These are phyloP conservation scores for Eremophila alpestris DNA, from an alignment of 2,797 vertebrate species.

Conservation along the genomic window DNA sequence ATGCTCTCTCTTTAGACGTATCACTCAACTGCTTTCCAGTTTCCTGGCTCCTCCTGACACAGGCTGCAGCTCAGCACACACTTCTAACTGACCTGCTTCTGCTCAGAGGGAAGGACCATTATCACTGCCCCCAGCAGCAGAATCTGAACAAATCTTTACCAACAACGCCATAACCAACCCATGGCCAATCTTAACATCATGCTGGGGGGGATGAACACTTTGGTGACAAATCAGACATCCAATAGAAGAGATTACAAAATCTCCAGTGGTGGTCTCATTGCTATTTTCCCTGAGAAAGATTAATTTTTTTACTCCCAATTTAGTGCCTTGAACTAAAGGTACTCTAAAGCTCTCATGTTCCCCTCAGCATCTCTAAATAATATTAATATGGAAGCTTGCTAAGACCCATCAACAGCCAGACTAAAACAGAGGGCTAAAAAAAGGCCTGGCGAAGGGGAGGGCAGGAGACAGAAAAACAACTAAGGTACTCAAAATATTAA, in stretches of 20 bases:
- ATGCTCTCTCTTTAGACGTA: background rate
- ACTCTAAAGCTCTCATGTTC: rapidly evolving
- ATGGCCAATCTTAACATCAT: background rate
- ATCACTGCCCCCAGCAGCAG: background rate
- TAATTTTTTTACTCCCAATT: background rate
- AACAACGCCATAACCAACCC: background rate
- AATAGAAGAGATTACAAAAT: background rate
- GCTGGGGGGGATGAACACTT: background rate
- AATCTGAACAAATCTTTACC: background rate
- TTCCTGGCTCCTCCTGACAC: background rate
- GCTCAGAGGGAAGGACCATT: background rate
- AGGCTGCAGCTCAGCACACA: background rate
- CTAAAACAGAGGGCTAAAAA: background rate
- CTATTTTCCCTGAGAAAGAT: background rate
- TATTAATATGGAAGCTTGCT: background rate
- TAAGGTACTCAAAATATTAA: background rate
- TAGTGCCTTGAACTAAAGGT: background rate
- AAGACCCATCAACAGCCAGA: background rate
- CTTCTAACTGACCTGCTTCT: background rate
- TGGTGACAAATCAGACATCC: background rate
- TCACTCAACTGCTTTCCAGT: background rate
- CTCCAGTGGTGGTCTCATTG: background rate
- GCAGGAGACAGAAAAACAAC: background rate
- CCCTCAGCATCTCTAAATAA: background rate
- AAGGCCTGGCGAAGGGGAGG: background rate